Conservation (phyloP, 2,888 invertebrate genomes). For the Cerceris ruficornis region DNA sequence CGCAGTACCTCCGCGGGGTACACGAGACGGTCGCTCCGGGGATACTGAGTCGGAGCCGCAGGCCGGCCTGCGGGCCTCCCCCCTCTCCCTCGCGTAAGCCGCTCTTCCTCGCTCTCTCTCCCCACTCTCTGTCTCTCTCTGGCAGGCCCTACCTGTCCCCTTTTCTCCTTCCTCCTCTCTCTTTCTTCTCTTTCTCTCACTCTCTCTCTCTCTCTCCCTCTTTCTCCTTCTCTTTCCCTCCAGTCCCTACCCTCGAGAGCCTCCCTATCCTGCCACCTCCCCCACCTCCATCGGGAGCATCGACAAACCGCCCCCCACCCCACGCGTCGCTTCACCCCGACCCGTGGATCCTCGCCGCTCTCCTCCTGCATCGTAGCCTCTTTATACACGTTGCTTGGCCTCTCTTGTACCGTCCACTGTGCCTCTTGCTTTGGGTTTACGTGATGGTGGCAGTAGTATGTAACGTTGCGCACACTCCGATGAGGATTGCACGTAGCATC, state of each 20-base stretch:
- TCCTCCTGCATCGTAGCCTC: constrained; percentile 37
- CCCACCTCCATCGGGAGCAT: constrained; percentile 42
- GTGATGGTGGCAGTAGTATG: neutral
- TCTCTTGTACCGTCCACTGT: constrained; percentile 36
- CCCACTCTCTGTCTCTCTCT: constrained; percentile 33
- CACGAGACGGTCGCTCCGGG: constrained; percentile 82
- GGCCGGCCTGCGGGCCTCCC: constrained; percentile 81
- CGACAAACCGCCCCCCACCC: constrained; percentile 47
- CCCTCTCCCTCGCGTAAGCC: constrained; percentile 58
- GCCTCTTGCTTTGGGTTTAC: constrained; percentile 16
- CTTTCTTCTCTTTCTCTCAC: constrained; percentile 28
- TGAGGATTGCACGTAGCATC: neutral
- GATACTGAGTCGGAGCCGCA: constrained; percentile 81
- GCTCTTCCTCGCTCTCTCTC: constrained; percentile 44
- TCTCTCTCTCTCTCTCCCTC: constrained; percentile 19
- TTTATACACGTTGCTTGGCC: constrained; percentile 37
- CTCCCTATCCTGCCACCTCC: constrained; percentile 20
- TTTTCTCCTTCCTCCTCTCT: constrained; percentile 14
- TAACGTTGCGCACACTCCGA: neutral
- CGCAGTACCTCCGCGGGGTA: constrained; percentile 78
- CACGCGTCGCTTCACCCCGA: constrained; percentile 46
- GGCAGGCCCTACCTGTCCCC: constrained; percentile 29
- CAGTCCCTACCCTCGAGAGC: constrained; percentile 17
- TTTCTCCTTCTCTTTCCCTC: constrained; percentile 32
- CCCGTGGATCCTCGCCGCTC: constrained; percentile 43